Evolutionary conservation across 2,113 vertebrate genomes (phyloP).

Genomic region (Poeciliopsis turrubarensis): DNA sequence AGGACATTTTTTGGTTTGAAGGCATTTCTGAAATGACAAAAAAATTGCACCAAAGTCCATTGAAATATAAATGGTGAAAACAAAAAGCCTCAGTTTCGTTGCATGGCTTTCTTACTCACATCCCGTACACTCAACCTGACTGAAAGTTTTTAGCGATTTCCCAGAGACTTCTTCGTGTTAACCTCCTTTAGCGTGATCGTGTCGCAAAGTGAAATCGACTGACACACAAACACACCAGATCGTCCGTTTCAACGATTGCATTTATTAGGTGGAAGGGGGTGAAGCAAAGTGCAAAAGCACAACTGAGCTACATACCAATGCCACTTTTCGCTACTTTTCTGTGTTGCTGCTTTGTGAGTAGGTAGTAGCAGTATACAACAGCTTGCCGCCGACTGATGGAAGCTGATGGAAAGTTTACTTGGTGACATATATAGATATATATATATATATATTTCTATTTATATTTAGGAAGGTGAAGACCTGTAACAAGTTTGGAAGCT

Average conservation of each 20-base stretch:
- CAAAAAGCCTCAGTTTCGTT: neutral
- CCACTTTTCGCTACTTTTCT: conserved; percentile 38
- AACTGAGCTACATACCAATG: conserved; percentile 52
- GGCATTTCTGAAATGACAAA: neutral
- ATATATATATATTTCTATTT: neutral
- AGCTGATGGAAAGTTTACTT: conserved; percentile 11
- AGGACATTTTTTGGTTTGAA: neutral
- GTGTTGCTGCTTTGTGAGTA: conserved; percentile 8
- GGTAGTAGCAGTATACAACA: conserved; percentile 19
- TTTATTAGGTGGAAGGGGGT: conserved; percentile 60
- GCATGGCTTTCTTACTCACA: too few species aligned
- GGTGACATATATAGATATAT: neutral
- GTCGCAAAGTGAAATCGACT: neutral
- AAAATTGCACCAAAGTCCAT: neutral
- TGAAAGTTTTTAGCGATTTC: too few species aligned
- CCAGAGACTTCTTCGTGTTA: neutral
- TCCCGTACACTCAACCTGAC: too few species aligned
- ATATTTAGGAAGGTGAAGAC: conserved; percentile 8
- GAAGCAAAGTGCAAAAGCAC: conserved; percentile 63
- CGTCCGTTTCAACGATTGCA: conserved; percentile 36
- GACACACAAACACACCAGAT: conserved; percentile 7
- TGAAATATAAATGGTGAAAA: neutral
- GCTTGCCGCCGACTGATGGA: conserved; percentile 30
- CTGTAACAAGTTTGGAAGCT: conserved; percentile 21
- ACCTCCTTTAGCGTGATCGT: neutral